Percentiles rank a stretch among this genome's conserved stretches.
phyloP scores from a whole-genome alignment of 2,888 invertebrate genomes.

The Drosophila pseudotalamancana region DNA sequence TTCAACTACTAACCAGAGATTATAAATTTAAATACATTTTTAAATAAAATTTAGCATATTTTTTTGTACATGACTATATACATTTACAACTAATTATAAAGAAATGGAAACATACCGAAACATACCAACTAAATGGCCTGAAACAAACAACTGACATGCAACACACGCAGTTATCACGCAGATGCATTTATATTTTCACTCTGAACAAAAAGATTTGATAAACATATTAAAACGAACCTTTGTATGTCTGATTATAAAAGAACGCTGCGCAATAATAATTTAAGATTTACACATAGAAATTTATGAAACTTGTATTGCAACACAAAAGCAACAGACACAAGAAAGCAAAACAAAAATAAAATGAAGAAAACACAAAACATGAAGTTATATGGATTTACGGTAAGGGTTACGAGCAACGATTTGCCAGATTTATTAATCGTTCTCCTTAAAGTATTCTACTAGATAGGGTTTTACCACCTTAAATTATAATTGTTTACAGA shows the following conservation, averaged over 20 bases:
- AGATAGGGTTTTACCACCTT: too few species aligned
- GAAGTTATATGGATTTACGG: conserved; percentile 47
- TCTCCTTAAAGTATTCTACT: too few species aligned
- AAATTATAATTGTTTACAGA: too few species aligned
- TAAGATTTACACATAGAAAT: conserved; percentile 67
- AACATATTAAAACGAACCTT: conserved; percentile 46
- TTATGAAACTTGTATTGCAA: conserved; percentile 62
- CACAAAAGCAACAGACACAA: conserved; percentile 43
- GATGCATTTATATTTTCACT: conserved; percentile 79
- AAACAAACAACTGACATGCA: conserved; percentile 26
- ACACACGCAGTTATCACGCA: conserved; percentile 49
- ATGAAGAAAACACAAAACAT: conserved; percentile 45
- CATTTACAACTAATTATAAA: conserved; percentile 36
- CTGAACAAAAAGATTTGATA: conserved; percentile 46
- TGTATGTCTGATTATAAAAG: conserved; percentile 39
- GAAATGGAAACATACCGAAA: conserved; percentile 26
- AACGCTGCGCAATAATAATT: conserved; percentile 73
- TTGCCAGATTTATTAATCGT: too few species aligned
- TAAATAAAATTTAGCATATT: conserved; percentile 73
- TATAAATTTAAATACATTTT: conserved; percentile 59
- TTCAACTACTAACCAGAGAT: conserved; percentile 72
- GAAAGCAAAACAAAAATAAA: conserved; percentile 27
- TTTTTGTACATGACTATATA: conserved; percentile 67
- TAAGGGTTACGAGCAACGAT: too few species aligned
- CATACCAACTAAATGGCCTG: conserved; percentile 56